Base-by-base conservation (phyloP, 2,888 invertebrate species). In the Aphidius colemani region DNA sequence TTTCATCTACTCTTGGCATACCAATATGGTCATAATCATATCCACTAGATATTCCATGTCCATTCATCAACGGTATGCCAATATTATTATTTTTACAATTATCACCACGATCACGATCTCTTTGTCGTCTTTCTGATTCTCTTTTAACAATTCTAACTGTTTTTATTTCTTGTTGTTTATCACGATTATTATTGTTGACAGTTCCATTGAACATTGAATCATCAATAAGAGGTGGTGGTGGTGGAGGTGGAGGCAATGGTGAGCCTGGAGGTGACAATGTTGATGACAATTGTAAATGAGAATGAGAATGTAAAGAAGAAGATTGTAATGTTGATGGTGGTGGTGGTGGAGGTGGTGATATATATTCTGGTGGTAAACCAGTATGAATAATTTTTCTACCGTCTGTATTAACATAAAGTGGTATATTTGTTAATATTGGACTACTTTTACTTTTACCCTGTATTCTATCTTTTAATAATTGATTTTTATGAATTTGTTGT, bases 141-240 rank as follows among this genome's bases (percentile, higher is more conserved):
- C 95, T 86, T 83, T 96, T 96, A 0, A 96, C 95, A 74, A 96
- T 95, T 65, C 96, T 87, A 13, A 96, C 96, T 0, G 96, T 96
- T 86, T 95, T 94, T 65, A 94, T 93, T 83, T 95, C 95, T 30
- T 30, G 30, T 79, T 91, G 89, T 72, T 94, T 94, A 77, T 95
- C 95, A 63, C 91, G 89, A 66, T 71, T 71, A 5, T 30, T 30
- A 30, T 30, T 30, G 30, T 30, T 30, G 30, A 30, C 30, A 30
- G 30, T 30, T 30, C 30, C 30, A 30, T 30, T 30, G 30, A 30
- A 30, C 30, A 30, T 30, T 30, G 30, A 30, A 30, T 30, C 30
- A 30, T 30, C 30, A 30, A 30, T 30, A 2, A 30, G 4, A 30
- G 30, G 30, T 30, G 30, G 30, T 30, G 5, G 30, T 30, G 30